phyloP scores from a whole-genome alignment of 2,113 vertebrate genomes.

The Butorides virescens region DNA sequence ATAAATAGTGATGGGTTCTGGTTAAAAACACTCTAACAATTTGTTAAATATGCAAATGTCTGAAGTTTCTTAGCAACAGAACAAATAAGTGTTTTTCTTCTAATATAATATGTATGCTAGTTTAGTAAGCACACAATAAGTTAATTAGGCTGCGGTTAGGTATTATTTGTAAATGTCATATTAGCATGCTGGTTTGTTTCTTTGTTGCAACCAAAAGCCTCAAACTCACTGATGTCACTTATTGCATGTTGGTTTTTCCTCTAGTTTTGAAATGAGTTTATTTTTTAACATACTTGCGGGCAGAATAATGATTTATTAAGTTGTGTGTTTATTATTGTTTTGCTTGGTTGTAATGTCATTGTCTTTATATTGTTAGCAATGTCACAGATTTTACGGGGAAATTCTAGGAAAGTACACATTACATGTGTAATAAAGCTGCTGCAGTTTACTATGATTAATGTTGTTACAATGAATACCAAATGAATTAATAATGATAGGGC shows the following conservation, averaged over 20 bases:
- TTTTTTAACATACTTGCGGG: conserved; percentile 61
- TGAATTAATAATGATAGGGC: conserved; percentile 61
- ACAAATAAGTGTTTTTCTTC: conserved; percentile 75
- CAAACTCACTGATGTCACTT: conserved; percentile 60
- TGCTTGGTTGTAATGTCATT: conserved; percentile 19
- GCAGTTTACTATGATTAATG: conserved; percentile 50
- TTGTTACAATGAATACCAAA: conserved; percentile 51
- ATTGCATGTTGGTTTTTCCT: conserved; percentile 1
- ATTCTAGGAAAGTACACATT: conserved; percentile 35
- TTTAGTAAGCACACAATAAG: conserved; percentile 77
- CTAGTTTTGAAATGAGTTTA: conserved; percentile 47
- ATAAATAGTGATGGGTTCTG: conserved; percentile 72
- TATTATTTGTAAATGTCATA: conserved; percentile 82
- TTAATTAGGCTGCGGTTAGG: conserved; percentile 80
- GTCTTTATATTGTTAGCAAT: conserved; percentile 38
- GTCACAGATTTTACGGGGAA: conserved; percentile 48
- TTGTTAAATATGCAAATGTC: conserved; percentile 77
- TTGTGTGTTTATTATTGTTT: conserved; percentile 48
- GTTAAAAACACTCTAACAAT: conserved; percentile 71
- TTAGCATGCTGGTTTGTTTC: conserved; percentile 74
- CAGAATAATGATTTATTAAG: conserved; percentile 65
- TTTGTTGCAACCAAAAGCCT: conserved; percentile 61
- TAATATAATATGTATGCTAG: conserved; percentile 73
- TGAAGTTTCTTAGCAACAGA: conserved; percentile 78
- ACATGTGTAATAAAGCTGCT: conserved; percentile 49